Percentiles rank a stretch among this genome's conserved stretches.
These are phyloP conservation scores for Diarsia rubi DNA, from an alignment of 2,888 invertebrate species.

Conservation along the genomic window DNA sequence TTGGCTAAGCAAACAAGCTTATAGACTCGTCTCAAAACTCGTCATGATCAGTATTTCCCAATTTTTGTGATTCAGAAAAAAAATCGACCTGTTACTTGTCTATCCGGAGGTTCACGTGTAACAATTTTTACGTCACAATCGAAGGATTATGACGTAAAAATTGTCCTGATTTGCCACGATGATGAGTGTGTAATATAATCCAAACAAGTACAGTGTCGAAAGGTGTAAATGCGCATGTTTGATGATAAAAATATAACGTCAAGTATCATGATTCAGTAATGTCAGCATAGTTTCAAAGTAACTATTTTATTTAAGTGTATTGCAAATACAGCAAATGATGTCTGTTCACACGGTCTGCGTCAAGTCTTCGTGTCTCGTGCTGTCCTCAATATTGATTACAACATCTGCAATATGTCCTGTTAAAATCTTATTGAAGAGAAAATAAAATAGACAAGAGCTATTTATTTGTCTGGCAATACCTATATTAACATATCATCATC, in stretches of 20 bases:
- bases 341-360: conserved; percentile 44
- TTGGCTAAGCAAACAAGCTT: not conserved
- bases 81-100: not conserved
- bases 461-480: conserved; percentile 20
- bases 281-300: conserved; percentile 10
- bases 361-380: conserved; percentile 35
- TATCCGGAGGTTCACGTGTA: not conserved
- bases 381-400: conserved; percentile 47
- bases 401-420: conserved; percentile 47
- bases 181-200: not conserved
- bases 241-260: not conserved
- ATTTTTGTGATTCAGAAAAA: not conserved
- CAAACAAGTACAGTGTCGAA: not conserved
- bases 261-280: conserved; percentile 1
- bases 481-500: no score
- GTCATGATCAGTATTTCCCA: not conserved
- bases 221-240: not conserved
- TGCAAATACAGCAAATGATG: conserved; percentile 36
- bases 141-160: no score
- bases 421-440: conserved; percentile 38
- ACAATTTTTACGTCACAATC: not conserved
- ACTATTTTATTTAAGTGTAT: conserved; percentile 23
- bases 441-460: conserved; percentile 15
- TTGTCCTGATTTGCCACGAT: not conserved
- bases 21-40: not conserved